phyloP scores from a whole-genome alignment of 2,888 invertebrate species.

The Coelopa pilipes region DNA sequence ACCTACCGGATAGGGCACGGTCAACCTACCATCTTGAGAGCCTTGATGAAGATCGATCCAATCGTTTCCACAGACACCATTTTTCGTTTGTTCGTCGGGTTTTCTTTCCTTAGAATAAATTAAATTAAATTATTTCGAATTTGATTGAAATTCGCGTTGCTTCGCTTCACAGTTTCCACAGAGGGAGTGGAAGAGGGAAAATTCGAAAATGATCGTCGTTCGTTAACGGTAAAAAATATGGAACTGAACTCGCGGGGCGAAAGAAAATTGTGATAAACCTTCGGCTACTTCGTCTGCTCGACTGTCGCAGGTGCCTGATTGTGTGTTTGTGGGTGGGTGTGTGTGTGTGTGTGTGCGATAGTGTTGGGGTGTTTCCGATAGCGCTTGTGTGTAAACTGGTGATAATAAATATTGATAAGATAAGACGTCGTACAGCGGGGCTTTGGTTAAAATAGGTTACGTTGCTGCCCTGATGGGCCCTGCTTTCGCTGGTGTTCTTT shows the following conservation, averaged over 20 bases:
- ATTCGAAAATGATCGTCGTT: constrained; percentile 51
- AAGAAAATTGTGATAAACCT: constrained; percentile 17
- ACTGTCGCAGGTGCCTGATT: neutral
- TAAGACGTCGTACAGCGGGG: neutral
- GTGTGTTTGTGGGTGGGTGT: too few relatives aligned
- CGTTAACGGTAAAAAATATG: constrained; percentile 49
- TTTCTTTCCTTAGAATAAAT: neutral
- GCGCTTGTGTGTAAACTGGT: constrained; percentile 10
- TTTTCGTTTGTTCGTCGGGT: constrained; percentile 50
- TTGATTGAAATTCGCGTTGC: constrained; percentile 10
- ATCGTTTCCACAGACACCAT: constrained; percentile 86
- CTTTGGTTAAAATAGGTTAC: neutral
- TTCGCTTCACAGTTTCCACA: constrained; percentile 30
- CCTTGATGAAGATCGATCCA: constrained; percentile 83
- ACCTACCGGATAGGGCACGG: too few relatives aligned
- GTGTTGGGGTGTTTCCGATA: too few relatives aligned
- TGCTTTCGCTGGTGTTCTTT: too few relatives aligned
- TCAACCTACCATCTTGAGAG: constrained; percentile 80
- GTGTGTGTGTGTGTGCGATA: too few relatives aligned
- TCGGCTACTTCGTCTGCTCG: constrained; percentile 38
- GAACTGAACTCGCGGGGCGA: constrained; percentile 42
- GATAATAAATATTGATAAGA: constrained; percentile 11
- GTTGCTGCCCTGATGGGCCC: neutral
- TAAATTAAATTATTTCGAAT: neutral
- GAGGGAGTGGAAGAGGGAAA: constrained; percentile 20